These are phyloP conservation scores for Piaya cayana DNA, from an alignment of 2,113 vertebrate species.

Conservation along the genomic window DNA sequence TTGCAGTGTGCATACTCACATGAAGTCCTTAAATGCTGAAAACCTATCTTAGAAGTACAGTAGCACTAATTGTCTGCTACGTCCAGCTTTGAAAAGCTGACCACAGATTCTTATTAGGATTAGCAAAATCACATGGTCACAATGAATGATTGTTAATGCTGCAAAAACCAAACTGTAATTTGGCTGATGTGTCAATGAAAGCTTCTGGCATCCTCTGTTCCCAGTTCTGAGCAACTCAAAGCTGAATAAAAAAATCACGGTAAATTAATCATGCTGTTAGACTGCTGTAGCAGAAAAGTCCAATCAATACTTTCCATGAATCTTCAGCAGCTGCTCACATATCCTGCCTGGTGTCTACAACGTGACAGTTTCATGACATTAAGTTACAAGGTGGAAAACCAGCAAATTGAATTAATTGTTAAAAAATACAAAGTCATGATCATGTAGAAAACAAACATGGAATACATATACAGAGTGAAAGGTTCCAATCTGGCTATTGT, in stretches of 20 bases:
- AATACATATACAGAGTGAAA: not conserved
- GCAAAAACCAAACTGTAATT: not conserved
- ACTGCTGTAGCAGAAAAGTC: not conserved
- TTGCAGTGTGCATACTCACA: not conserved
- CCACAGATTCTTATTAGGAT: not conserved
- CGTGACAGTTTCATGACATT: not conserved
- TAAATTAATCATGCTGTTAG: not conserved
- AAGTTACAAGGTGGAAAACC: not conserved
- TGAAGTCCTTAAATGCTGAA: not conserved
- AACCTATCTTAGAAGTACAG: not conserved
- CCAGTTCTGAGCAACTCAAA: not conserved
- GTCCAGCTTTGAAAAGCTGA: not conserved
- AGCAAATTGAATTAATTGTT: not conserved
- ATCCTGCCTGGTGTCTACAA: not conserved
- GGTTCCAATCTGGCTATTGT: not conserved
- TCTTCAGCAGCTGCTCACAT: not conserved
- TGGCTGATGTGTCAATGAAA: not conserved
- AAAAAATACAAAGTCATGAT: not conserved
- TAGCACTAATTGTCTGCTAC: not conserved
- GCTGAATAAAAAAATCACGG: not conserved
- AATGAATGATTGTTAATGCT: not conserved
- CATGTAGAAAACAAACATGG: not conserved
- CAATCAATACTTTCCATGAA: not conserved
- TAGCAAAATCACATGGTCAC: not conserved
- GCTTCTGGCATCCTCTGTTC: not conserved